Base-by-base conservation (phyloP, 23 tunicate species). In the Pegea sp. region DNA sequence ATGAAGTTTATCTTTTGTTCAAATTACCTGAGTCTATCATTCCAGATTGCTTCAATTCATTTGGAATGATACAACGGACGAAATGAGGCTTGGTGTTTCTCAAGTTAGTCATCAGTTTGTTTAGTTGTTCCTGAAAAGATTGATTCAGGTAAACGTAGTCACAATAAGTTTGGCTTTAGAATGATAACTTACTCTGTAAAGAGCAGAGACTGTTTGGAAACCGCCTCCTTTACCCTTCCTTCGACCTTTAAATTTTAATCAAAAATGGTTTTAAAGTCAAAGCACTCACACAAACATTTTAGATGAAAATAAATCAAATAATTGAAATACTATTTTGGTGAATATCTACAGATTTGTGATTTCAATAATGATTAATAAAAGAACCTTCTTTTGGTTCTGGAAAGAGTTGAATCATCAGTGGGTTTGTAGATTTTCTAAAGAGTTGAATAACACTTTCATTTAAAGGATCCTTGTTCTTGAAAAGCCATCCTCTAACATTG, bases 41-140 rank as follows among this genome's bases (percentile, higher is more conserved):
- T 48, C 99, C 99, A 28, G 93, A 87, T 18, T 56, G 31, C 48
- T 91, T 91, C 23, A 44, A 71, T 48, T 91, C 99, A 68, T 91
- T 91, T 18, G 99, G 99, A 68, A 91, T 75, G 2, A 91, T 57
- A 59, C 99, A 91, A 68, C 99, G 99, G 3, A 91, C 99, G 57
- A 91, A 91, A 42, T 91, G 99, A 38, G 99, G 99, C 22, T 74
- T 57, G 25, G 99, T 91, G 24, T 62, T 69, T 84, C 84, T 73
- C 58, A 84, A 44, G 53, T 87, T 87, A 42, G 88, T 87, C 96
- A 87, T 87, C 2, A 87, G 63, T 48, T 61, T 69, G 68, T 65
- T 69, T 52, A 87, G 64, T 38, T 38, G 46, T 38, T 38, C 46
- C 46, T 38, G 16, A n/a, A n/a, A n/a, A n/a, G n/a, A n/a, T n/a